Percentiles rank a stretch among this genome's conserved stretches.
These are phyloP conservation scores for Lethenteron camtschaticum DNA, from an alignment of 2,113 vertebrate species.

Conservation along the genomic window DNA sequence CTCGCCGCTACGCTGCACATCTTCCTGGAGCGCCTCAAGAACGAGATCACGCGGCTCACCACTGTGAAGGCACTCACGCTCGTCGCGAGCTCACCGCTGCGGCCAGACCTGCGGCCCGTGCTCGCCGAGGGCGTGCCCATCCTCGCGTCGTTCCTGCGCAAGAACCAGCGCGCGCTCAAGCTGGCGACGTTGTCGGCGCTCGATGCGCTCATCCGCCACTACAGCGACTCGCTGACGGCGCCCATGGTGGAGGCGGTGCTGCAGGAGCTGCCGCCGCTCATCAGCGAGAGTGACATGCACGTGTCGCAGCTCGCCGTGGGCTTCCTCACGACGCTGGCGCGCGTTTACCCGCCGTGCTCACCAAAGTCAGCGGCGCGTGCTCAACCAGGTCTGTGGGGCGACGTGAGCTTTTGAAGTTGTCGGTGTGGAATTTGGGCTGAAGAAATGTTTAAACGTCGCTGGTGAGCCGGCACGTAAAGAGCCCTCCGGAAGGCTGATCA, in stretches of 20 bases:
- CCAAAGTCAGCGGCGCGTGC: constrained; percentile 35
- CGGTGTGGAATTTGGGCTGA: too few species aligned
- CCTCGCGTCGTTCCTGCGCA: constrained; percentile 56
- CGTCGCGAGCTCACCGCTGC: constrained; percentile 38
- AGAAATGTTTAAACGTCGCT: too few species aligned
- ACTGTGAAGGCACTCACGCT: constrained; percentile 47
- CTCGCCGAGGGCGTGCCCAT: constrained; percentile 44
- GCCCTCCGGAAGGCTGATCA: too few species aligned
- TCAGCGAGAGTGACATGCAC: constrained; percentile 64
- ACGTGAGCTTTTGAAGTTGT: too few species aligned
- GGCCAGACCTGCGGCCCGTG: constrained; percentile 40
- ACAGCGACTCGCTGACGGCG: constrained; percentile 39
- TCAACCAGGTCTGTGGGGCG: constrained; percentile 24
- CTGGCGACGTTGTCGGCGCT: constrained; percentile 44
- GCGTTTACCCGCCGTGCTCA: constrained; percentile 35
- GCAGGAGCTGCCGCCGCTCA: constrained; percentile 40
- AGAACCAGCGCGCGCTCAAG: constrained; percentile 59
- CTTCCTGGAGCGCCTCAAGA: constrained; percentile 59
- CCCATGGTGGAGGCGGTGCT: constrained; percentile 35
- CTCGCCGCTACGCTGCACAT: constrained; percentile 43
- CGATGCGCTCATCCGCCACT: constrained; percentile 41
- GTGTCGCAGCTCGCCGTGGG: constrained; percentile 54
- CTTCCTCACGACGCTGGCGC: constrained; percentile 43
- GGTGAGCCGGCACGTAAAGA: too few species aligned
- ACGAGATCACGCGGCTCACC: constrained; percentile 67